Evolutionary conservation across 1,140 invertebrate species (phyloP), one percentile per base, ranked within the genome.

Genomic region (Drosophila nikananu): DNA sequence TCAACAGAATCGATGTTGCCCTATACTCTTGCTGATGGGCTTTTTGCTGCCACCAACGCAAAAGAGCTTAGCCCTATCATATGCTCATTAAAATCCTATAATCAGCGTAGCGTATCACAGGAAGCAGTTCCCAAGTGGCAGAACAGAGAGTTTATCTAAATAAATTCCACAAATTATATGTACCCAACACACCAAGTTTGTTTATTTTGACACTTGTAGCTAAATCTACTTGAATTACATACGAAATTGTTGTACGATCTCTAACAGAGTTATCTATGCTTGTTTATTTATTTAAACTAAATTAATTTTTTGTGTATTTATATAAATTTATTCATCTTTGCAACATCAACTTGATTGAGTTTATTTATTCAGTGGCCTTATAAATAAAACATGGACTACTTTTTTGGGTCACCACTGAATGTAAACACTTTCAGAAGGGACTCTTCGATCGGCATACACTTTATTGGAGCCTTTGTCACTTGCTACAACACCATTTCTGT

Each of bases 401-500:
- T 39, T n/a, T 23, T 60, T 12, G 49, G 35, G 61, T 63, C 32
- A 61, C 25, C 3, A 15, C 2, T 17, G 19, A 41, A 27, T 21
- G 30, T 21, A 21, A 9, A 23, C 46, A n/a, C 7, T 15, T 7
- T 30, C 2, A 25, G 30, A 10, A 3, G 52, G 27, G 30, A 66
- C 46, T 32, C 23, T 17, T 32, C 15, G n/a, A 27, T 35, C 12
- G 48, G 2, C 6, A 17, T 5, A 13, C 13, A 54, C 17, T 39
- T 35, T 32, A 17, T n/a, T 9, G n/a, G 8, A 42, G 13, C 27
- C 30, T 46, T 37, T 46, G 30, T 37, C 62, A 54, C 61, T 52
- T 32, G 37, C 32, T 41, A 44, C 3, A 52, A 46, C 64, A 51
- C 64, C 55, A 70, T 61, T 68, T 75, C 71, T 59, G 57, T 25